Conservation (phyloP, 2,113 vertebrate genomes). For the Poicephalus meyeri region DNA sequence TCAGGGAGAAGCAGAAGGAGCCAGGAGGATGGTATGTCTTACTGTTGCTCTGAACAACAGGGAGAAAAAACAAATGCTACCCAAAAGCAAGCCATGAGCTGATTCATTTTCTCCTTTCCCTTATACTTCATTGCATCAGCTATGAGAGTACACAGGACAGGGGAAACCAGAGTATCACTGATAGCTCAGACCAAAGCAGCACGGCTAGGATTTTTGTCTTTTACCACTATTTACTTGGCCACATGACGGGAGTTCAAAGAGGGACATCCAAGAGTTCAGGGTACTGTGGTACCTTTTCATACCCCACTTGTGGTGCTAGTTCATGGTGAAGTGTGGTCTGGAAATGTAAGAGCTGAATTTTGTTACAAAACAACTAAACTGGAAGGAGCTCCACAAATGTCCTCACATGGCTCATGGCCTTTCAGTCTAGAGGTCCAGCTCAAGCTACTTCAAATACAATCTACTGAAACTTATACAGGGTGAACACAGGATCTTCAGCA, state of each 20-base stretch:
- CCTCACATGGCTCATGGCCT: not conserved
- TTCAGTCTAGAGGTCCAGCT: not conserved
- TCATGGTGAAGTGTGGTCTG: not conserved
- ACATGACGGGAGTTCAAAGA: not conserved
- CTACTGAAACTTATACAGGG: accelerated
- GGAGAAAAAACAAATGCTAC: not conserved
- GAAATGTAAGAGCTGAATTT: not conserved
- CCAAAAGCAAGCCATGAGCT: not conserved
- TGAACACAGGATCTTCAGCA: not conserved
- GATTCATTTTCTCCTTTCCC: not conserved
- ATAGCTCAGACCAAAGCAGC: not conserved
- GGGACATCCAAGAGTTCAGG: not conserved
- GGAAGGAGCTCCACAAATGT: not conserved
- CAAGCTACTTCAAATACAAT: not conserved
- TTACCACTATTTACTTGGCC: not conserved
- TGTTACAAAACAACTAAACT: not conserved
- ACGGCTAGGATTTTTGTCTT: not conserved
- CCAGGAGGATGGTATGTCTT: not conserved
- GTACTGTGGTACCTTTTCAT: not conserved
- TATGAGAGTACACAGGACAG: not conserved
- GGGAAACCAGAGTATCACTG: not conserved
- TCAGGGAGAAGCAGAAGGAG: not conserved
- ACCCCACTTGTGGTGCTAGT: accelerated
- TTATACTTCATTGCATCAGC: not conserved
- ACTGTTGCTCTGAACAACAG: not conserved